Evolutionary conservation across 2,113 vertebrate species (phyloP).

Genomic region (Halichoeres trimaculatus): DNA sequence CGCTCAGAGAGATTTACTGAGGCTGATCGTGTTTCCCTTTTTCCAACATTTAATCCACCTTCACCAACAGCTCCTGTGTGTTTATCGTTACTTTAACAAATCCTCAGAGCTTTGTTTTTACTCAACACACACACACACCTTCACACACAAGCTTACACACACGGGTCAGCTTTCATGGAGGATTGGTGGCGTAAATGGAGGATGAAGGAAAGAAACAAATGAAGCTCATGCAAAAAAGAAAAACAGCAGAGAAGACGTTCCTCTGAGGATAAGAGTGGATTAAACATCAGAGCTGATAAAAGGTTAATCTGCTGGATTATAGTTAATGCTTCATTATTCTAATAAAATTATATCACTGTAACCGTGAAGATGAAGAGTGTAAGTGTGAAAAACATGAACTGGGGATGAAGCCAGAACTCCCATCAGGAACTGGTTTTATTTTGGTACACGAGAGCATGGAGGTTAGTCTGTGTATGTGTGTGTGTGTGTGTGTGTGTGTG

Average conservation of each 20-base stretch:
- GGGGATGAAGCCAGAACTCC: background rate
- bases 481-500: slow-evolving; percentile 17
- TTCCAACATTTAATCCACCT: background rate
- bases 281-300: background rate
- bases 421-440: slow-evolving; percentile 15
- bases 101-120: background rate
- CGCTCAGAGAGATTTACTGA: too few relatives aligned
- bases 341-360: background rate
- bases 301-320: background rate
- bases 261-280: background rate
- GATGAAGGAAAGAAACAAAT: slow-evolving; percentile 16
- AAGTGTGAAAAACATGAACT: background rate
- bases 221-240: slow-evolving; percentile 27
- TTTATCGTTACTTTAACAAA: background rate
- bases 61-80: background rate
- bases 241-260: background rate
- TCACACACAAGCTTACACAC: background rate
- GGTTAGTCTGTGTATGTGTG: slow-evolving; percentile 16
- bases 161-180: background rate
- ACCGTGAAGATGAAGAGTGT: background rate
- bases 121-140: background rate
- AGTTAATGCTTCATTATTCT: background rate
- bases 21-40: too few relatives aligned
- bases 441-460: background rate
- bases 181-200: slow-evolving; percentile 14